phyloP scores from a whole-genome alignment of 2,888 invertebrate genomes.

The Drosophila niveifrons region DNA sequence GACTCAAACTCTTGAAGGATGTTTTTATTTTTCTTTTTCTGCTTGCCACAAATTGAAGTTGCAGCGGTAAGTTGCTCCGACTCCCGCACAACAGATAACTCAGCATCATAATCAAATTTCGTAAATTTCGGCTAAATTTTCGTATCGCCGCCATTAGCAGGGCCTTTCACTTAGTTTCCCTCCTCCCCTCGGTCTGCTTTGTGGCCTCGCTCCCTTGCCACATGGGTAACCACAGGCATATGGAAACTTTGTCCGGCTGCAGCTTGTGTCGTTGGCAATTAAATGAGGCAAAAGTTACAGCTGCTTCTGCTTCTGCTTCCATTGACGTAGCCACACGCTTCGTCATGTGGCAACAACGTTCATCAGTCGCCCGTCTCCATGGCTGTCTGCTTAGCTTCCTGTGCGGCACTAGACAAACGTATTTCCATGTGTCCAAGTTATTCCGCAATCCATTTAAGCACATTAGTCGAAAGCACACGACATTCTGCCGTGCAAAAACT shows the following conservation, averaged over 20 bases:
- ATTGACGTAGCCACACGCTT: conserved; percentile 15
- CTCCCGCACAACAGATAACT: conserved; percentile 8
- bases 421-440: conserved; percentile 19
- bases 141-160: conserved; percentile 47
- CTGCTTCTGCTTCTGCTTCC: neutral
- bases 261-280: conserved; percentile 57
- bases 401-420: conserved; percentile 23
- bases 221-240: conserved; percentile 40
- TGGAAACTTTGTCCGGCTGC: conserved; percentile 53
- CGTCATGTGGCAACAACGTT: conserved; percentile 33
- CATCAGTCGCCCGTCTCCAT: conserved; percentile 11
- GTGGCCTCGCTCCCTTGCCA: conserved; percentile 1
- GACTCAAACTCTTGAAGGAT: conserved; percentile 5
- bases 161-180: conserved; percentile 37
- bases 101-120: conserved; percentile 55
- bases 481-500: conserved; percentile 17
- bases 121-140: conserved; percentile 28
- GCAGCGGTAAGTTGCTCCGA: conserved; percentile 30
- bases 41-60: conserved; percentile 42
- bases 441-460: conserved; percentile 19
- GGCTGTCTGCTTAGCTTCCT: conserved; percentile 48
- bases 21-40: neutral
- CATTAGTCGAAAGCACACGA: conserved; percentile 7
- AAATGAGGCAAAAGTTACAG: conserved; percentile 55
- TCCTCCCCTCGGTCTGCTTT: no score